phyloP scores from a whole-genome alignment of 2,113 vertebrate species.

The Hydrochoerus hydrochaeris region DNA sequence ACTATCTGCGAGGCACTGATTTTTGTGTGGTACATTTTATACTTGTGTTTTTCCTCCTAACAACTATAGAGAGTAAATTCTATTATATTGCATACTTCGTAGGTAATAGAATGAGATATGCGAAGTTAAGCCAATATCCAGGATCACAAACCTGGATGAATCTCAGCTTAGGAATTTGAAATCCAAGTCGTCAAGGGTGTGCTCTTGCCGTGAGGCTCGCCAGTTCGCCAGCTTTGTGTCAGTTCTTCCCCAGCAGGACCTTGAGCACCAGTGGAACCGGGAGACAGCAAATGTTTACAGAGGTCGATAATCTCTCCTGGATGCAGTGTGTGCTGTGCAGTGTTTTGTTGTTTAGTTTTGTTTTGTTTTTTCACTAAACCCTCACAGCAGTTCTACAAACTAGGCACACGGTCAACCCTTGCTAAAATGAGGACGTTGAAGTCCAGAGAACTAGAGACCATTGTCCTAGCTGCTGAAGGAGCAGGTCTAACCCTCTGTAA shows the following conservation, averaged over 20 bases:
- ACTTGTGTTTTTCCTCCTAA: neutral
- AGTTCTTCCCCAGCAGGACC: neutral
- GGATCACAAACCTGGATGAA: neutral
- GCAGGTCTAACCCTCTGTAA: neutral
- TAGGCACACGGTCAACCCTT: no score
- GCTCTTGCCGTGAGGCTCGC: no score
- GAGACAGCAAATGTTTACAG: rapidly evolving
- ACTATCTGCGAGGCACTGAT: rapidly evolving
- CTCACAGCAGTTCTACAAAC: neutral
- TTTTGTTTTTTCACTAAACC: no score
- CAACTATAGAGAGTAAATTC: neutral
- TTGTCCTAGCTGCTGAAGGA: neutral
- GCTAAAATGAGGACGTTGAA: neutral
- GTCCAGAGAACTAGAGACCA: neutral
- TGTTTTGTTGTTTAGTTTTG: no score
- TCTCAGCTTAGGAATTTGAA: rapidly evolving
- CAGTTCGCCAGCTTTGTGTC: no score
- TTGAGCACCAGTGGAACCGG: neutral
- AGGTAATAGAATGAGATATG: neutral
- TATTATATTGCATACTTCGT: neutral
- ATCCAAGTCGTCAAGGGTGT: neutral
- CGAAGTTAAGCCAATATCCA: neutral
- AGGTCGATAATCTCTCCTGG: neutral
- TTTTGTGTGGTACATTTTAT: neutral
- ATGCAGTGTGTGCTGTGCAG: rapidly evolving